Evolutionary conservation across 2,113 vertebrate genomes (phyloP), one percentile per base, ranked within the genome.

Genomic region (Oryzias curvinotus): DNA sequence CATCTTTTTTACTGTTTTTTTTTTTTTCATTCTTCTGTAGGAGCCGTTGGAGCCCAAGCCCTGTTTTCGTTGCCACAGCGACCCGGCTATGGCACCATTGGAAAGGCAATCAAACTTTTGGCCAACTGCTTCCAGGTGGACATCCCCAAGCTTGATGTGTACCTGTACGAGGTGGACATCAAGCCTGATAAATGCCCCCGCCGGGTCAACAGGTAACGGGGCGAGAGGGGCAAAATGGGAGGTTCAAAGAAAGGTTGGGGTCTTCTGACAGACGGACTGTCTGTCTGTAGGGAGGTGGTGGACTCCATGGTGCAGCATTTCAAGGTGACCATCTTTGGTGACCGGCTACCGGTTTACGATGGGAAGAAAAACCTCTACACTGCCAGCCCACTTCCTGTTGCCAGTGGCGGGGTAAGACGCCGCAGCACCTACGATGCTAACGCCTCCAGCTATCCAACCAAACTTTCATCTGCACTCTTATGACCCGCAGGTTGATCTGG

Each of bases 61-160:
- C 93, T 97, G 57, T 96, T 98, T 82, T 84, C 96, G 82, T 92
- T 95, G 90, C 96, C 96, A 81, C 93, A 95, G 78, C 93, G 96
- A 69, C 96, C 96, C 16, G 95, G 96, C 88, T 96, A 95, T 96
- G 96, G 96, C 93, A 96, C 95, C 86, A 92, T 98, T 89, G 96
- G 96, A 78, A 98, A 98, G 75, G 93, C 95, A 87, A 98, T 98
- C 93, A 97, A 97, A 88, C 92, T 98, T 83, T 89, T 98, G 93
- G 96, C 96, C 91, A 98, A 98, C 92, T 98, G 96, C 93, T 98
- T 98, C 92, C 95, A 98, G 92, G 96, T 98, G 92, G 96, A 98
- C 86, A 98, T 98, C 85, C 96, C 96, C 92, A 98, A 98, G 92
- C 98, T 98, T 80, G 96, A 98, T 52, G 96, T 98, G 86, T 98